Evolutionary conservation across 1,140 invertebrate genomes (phyloP).

Genomic region (Aricia agestis): DNA sequence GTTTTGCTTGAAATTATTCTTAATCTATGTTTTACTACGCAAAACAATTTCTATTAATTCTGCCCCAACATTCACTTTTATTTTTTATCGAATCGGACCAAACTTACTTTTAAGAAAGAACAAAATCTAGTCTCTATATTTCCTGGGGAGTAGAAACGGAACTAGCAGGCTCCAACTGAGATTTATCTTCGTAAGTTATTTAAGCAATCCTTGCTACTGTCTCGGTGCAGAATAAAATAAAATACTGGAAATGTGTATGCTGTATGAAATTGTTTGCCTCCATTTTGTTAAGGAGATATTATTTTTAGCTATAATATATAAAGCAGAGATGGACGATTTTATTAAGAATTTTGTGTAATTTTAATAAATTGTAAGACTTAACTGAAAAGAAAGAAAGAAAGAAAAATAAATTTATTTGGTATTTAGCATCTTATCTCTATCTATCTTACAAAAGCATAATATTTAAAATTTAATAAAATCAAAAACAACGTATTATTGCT

Average conservation of each 20-base stretch:
- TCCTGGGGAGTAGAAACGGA: not conserved
- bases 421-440: too few relatives aligned
- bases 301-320: not conserved
- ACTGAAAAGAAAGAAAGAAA: too few relatives aligned
- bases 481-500: too few relatives aligned
- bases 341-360: too few relatives aligned
- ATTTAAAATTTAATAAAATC: too few relatives aligned
- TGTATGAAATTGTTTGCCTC: not conserved
- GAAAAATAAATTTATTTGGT: too few relatives aligned
- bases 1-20: too few relatives aligned
- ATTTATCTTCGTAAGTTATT: conserved; percentile 1
- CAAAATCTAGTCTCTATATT: not conserved
- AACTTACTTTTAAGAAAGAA: not conserved
- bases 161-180: not conserved
- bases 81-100: not conserved
- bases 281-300: not conserved
- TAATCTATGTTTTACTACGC: too few relatives aligned
- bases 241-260: not conserved
- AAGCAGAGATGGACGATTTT: too few relatives aligned
- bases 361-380: too few relatives aligned
- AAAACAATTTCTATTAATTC: too few relatives aligned
- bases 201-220: not conserved
- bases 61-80: not conserved
- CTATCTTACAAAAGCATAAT: too few relatives aligned
- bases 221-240: not conserved